Percentiles rank a stretch among this genome's conserved stretches.
phyloP scores from a whole-genome alignment of 2,113 vertebrate genomes.

The Pseudolaguvia tuberculata region DNA sequence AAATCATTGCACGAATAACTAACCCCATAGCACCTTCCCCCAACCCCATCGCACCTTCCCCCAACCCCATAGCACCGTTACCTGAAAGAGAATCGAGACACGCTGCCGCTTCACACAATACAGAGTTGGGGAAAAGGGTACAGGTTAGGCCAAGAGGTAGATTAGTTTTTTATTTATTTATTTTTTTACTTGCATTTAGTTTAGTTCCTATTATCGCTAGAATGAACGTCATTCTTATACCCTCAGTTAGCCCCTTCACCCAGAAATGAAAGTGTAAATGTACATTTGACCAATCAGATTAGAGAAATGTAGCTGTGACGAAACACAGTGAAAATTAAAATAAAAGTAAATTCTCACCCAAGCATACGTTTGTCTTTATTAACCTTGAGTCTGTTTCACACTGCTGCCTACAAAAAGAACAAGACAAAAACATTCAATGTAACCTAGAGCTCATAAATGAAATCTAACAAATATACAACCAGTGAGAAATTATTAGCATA shows the following conservation, averaged over 20 bases:
- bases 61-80: too few relatives aligned
- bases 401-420: constrained; percentile 6
- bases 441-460: background rate
- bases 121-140: too few relatives aligned
- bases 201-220: background rate
- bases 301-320: background rate
- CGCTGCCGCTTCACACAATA: too few relatives aligned
- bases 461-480: background rate
- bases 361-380: background rate
- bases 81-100: too few relatives aligned
- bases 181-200: too few relatives aligned
- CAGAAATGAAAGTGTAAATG: background rate
- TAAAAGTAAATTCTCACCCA: constrained; percentile 28
- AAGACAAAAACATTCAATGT: background rate
- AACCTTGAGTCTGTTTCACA: constrained; percentile 19
- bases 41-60: too few relatives aligned
- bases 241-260: background rate
- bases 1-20: too few relatives aligned
- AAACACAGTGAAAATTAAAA: background rate
- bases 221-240: background rate
- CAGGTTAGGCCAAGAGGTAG: too few relatives aligned
- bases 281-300: background rate
- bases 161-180: too few relatives aligned
- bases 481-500: background rate
- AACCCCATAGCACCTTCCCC: too few relatives aligned